Evolutionary conservation across 1,140 invertebrate species (phyloP), one percentile per base, ranked within the genome.

Genomic region (Calliphora vicina): DNA sequence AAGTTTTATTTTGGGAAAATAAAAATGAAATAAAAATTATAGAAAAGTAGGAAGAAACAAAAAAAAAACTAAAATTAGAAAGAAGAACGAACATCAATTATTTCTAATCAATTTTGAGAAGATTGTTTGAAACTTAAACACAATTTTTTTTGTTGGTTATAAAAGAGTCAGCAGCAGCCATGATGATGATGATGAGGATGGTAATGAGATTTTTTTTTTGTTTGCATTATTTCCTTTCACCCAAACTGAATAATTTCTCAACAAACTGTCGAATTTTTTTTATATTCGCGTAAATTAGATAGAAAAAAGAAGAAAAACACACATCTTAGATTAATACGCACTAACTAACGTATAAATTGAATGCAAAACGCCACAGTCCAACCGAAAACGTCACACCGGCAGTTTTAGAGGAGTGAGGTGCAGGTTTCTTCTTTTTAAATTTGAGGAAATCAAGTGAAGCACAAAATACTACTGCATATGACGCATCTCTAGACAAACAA

Each of bases 171-270:
- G 29, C 29, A 35, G 29, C 29, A 35, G 2, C 8, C 10, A 10
- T 61, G 12, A 6, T 8, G 61, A 9, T 67, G 20, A 23, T 23
- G 61, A 20, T 23, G 61, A 8, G 15, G 61, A 23, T 67, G 61
- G n/a, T 67, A 67, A 67, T 67, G n/a, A 67, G 61, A 23, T 67
- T 67, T 67, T 67, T 20, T 50, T 13, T 43, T 43, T 43, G 12
- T 43, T 50, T 50, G 10, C 15, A 50, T 17, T 50, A 50, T 23
- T 67, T 67, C 61, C 61, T 67, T 67, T 67, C 61, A 67, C 61
- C 61, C 10, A 67, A 67, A 23, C n/a, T 67, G 61, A 67, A 67
- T 67, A 67, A 67, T 67, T 67, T 67, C 20, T 67, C 61, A 67
- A 67, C 61, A 23, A 67, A 67, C 61, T 67, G 61, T 67, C 61